Evolutionary conservation across 2,113 vertebrate species (phyloP).

Genomic region (Lophius piscatorius): DNA sequence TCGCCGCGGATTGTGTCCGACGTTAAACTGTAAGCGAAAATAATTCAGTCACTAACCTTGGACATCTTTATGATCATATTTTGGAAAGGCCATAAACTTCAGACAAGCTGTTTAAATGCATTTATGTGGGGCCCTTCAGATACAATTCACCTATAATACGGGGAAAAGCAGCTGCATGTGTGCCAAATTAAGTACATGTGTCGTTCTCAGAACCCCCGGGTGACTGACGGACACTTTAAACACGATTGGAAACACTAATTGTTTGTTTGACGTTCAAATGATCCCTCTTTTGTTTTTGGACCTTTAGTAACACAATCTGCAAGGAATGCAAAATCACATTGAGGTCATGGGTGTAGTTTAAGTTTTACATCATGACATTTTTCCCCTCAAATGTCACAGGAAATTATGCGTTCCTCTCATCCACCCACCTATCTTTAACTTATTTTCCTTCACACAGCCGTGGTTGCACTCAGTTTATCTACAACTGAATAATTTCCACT

Average conservation of each 20-base stretch:
- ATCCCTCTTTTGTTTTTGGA: conserved; percentile 4
- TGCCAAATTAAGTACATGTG: conserved; percentile 43
- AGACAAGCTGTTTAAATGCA: conserved; percentile 12
- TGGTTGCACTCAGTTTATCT: too few species aligned
- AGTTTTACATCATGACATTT: background rate
- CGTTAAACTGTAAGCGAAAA: conserved; percentile 15
- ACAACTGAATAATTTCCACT: background rate
- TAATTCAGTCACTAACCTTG: conserved; percentile 4
- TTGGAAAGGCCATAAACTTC: background rate
- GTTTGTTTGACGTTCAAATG: conserved; percentile 24
- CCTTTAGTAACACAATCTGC: conserved; percentile 3
- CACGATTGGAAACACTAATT: conserved; percentile 11
- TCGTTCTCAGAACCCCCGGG: conserved; percentile 25
- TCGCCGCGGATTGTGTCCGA: conserved; percentile 36
- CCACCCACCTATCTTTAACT: too few species aligned
- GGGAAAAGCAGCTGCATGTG: conserved; percentile 35
- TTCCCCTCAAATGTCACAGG: too few species aligned
- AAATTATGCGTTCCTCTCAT: too few species aligned
- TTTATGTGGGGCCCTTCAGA: conserved; percentile 35
- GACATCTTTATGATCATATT: background rate
- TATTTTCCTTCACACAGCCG: too few species aligned
- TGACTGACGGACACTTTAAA: conserved; percentile 34
- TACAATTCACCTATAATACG: conserved; percentile 13
- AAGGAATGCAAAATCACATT: background rate
- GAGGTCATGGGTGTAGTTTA: background rate